Percentiles rank a stretch among this genome's conserved stretches.
Evolutionary conservation across 2,113 vertebrate genomes (phyloP).

Genomic region (Hemiprocne comata): DNA sequence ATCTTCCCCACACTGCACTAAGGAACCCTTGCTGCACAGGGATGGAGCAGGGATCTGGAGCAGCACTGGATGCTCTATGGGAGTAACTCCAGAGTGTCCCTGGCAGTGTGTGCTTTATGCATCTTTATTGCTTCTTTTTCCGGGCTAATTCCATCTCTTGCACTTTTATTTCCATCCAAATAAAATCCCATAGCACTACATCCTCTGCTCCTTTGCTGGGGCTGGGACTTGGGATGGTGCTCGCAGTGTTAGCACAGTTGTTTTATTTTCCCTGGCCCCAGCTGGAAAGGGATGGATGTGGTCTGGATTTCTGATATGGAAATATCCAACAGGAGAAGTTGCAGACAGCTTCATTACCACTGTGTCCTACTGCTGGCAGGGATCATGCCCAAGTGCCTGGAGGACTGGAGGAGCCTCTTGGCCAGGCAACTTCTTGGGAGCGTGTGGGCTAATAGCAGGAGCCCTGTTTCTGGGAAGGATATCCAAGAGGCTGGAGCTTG

Average conservation of each 20-base stretch:
- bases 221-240: not conserved
- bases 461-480: not conserved
- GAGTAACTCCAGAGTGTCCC: rapidly evolving
- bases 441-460: not conserved
- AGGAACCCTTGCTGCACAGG: not conserved
- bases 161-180: not conserved
- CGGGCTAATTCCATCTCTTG: not conserved
- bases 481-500: not conserved
- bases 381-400: not conserved
- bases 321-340: not conserved
- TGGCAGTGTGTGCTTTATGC: not conserved
- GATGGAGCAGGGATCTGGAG: not conserved
- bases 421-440: not conserved
- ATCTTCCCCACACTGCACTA: too few relatives aligned
- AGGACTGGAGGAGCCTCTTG: not conserved
- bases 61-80: not conserved
- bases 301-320: not conserved
- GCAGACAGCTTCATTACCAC: not conserved
- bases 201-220: rapidly evolving
- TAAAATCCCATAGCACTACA: not conserved
- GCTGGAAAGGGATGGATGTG: not conserved
- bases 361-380: not conserved
- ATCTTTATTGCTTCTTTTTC: not conserved
- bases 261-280: not conserved
- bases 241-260: not conserved